Evolutionary conservation across 2,797 vertebrate genomes (phyloP), one percentile per base, ranked within the genome.

Genomic region (Ctenopoma kingsleyae): DNA sequence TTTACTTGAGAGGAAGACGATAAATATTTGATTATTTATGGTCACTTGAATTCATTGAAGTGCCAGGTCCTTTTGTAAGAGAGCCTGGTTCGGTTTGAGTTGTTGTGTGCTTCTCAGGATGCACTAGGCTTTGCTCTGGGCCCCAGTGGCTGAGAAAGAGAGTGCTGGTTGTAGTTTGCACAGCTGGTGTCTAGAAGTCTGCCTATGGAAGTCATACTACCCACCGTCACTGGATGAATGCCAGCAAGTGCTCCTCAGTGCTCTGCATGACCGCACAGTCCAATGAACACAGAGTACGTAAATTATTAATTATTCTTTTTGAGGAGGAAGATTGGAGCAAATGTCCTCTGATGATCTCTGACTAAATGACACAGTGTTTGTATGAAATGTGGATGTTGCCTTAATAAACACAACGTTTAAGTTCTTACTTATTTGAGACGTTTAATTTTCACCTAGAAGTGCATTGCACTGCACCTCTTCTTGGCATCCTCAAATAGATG

Each of bases 11-110:
- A 87, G 81, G 44, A 74, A 63, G 67, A 83, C 76, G 47, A 82
- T 87, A 88, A 91, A 90, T 91, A 84, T 90, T 90, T 81, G 44
- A 89, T 91, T 78, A 81, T 85, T 69, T 83, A 75, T 57, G 82
- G 68, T 89, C 84, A 86, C 82, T 83, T 87, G 75, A 65, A 69
- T 73, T 79, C 63, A 40, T 79, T 85, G 67, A 75, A 81, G 71
- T 81, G 79, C 62, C 47, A 57, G 62, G 69, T 78, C 78, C 74
- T 81, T 76, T 86, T 85, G 74, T 78, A 20, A 20, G 22, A 71
- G 77, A 8, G 20, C 56, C 46, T 69, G 66, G 62, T 43, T 74
- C 67, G 62, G 62, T 78, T 81, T 78, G 78, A 77, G 64, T 77
- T 72, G 82, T 58, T 41, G 43, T 71, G 78, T 56, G 67, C 44